phyloP scores from a whole-genome alignment of 2,113 vertebrate genomes.

The Patagioenas fasciata region DNA sequence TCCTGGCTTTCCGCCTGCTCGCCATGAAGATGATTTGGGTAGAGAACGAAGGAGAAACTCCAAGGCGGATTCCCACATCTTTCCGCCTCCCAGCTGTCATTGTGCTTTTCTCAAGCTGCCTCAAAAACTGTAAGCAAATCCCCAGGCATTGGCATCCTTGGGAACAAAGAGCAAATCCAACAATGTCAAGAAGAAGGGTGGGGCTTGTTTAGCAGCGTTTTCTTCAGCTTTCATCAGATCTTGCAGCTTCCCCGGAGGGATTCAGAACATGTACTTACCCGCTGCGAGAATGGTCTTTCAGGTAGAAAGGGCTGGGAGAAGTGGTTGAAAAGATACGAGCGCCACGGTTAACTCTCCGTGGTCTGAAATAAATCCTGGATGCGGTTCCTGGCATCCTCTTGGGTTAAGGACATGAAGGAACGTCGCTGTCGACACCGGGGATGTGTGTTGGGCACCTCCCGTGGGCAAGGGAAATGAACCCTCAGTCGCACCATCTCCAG shows the following conservation, averaged over 20 bases:
- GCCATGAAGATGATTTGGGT: not conserved
- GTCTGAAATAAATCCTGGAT: not conserved
- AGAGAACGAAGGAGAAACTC: not conserved
- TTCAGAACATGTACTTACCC: conserved; percentile 49
- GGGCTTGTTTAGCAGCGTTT: conserved; percentile 11
- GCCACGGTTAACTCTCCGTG: not conserved
- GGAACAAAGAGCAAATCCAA: conserved; percentile 50
- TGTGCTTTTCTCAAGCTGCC: conserved; percentile 5
- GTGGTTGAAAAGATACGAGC: not conserved
- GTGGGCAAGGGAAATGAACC: not conserved
- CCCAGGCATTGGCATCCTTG: not conserved
- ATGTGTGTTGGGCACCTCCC: not conserved
- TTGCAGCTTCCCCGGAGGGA: conserved; percentile 57
- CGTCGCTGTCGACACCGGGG: not conserved
- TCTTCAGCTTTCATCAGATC: conserved; percentile 54
- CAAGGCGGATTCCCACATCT: conserved; percentile 11
- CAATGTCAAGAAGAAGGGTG: conserved; percentile 35
- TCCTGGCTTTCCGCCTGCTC: conserved; percentile 10
- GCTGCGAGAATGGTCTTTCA: conserved; percentile 19
- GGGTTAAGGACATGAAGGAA: not conserved
- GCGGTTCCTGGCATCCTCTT: not conserved
- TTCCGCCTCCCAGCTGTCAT: not conserved
- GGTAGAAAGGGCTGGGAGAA: not conserved
- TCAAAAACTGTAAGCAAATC: conserved; percentile 35
- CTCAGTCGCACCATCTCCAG: not conserved